phyloP scores from a whole-genome alignment of 2,888 invertebrate species.

The Rhagonycha lutea region DNA sequence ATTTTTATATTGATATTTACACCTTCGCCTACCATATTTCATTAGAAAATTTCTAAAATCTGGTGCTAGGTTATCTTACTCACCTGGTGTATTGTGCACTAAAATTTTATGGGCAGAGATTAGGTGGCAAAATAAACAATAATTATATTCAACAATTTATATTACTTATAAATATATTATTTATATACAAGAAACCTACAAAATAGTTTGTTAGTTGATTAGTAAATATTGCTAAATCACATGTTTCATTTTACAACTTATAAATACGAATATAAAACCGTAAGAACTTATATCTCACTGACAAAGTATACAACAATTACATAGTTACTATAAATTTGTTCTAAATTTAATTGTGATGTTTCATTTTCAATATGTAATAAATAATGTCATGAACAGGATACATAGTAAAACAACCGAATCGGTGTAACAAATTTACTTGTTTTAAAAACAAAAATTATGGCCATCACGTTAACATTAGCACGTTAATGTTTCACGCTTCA shows the following conservation, averaged over 20 bases:
- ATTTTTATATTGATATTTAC: too few species aligned
- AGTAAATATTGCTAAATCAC: slow-evolving; percentile 39
- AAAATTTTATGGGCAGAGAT: neutral
- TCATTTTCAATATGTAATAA: neutral
- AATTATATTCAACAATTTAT: slow-evolving; percentile 17
- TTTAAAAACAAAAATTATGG: neutral
- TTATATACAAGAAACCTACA: slow-evolving; percentile 25
- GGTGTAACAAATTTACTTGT: neutral
- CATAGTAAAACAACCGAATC: neutral
- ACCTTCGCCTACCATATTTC: too few species aligned
- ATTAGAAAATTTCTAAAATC: too few species aligned
- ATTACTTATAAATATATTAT: slow-evolving; percentile 18
- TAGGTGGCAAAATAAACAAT: neutral
- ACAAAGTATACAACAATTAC: neutral
- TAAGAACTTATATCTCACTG: neutral
- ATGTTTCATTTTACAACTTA: slow-evolving; percentile 26
- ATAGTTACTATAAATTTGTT: neutral
- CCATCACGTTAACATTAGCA: neutral
- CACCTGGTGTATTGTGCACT: too few species aligned
- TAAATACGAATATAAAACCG: neutral
- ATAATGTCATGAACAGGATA: neutral
- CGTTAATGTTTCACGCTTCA: slow-evolving; percentile 2
- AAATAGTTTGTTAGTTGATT: slow-evolving; percentile 21
- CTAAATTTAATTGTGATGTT: neutral
- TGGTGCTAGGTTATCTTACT: too few species aligned